These are phyloP conservation scores for Elegia similella DNA, from an alignment of 2,888 invertebrate species.

Conservation along the genomic window DNA sequence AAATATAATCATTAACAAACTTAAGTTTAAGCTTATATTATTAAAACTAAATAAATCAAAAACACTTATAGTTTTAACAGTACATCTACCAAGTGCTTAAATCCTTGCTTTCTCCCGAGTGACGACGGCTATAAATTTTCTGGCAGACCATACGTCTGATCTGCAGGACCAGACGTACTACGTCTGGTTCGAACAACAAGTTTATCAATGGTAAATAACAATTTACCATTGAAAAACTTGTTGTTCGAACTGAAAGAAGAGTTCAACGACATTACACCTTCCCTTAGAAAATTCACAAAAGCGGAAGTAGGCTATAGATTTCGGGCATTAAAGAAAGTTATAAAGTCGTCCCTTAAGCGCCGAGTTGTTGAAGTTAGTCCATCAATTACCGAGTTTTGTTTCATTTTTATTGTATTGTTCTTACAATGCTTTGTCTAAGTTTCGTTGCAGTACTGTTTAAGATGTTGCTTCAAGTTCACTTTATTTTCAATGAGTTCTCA, in stretches of 20 bases:
- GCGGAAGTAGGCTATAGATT: background rate
- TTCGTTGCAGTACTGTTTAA: background rate
- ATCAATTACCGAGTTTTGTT: constrained; percentile 20
- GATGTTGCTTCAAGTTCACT: background rate
- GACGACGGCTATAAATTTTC: no score
- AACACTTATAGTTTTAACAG: no score
- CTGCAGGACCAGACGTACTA: no score
- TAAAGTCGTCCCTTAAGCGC: constrained; percentile 18
- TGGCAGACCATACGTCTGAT: no score
- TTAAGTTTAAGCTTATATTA: no score
- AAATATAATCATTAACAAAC: no score
- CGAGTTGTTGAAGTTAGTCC: constrained; percentile 9
- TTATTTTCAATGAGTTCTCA: background rate
- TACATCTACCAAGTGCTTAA: no score
- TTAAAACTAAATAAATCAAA: no score
- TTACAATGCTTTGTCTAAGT: background rate
- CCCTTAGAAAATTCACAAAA: background rate
- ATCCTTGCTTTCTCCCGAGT: no score
- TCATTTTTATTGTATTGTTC: constrained; percentile 6
- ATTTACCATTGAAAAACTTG: no score
- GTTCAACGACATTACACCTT: background rate
- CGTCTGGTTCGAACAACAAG: no score
- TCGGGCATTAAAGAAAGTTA: constrained; percentile 10
- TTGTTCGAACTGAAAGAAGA: background rate
- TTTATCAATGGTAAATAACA: no score